Evolutionary conservation across 1,140 invertebrate genomes (phyloP), one percentile per base, ranked within the genome.

Genomic region (Phthorimaea operculella): DNA sequence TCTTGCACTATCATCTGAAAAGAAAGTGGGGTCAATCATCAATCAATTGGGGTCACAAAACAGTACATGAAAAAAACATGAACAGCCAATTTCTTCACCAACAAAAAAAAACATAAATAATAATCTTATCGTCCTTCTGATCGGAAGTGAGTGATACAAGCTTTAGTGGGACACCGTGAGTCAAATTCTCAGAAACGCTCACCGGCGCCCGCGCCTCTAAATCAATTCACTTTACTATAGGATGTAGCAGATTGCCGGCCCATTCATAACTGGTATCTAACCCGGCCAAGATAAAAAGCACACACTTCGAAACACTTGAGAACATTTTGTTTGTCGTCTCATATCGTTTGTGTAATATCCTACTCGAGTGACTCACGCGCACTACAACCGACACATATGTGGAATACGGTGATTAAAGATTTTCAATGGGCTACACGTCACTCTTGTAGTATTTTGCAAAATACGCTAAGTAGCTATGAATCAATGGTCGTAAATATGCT

Each of bases 261-360:
- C 79, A 83, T 83, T 83, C 77, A 83, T 74, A 80, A 76, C 39
- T 58, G 57, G 52, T 9, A 53, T 66, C 36, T 59, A 61, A 76
- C 52, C 56, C 72, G 34, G 47, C 64, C 59, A 58, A 71, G 67
- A 72, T 76, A 65, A 64, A 61, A 58, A 59, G 63, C 17, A 54
- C 56, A 45, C 21, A 42, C 57, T 60, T 63, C 61, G 57, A 55
- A 56, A 55, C 59, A 58, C 39, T 44, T 56, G 34, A 57, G 54
- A 62, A 47, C 59, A 59, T 17, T 54, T 59, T 59, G 55, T 58
- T 62, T 59, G 58, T 58, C 62, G 68, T 62, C 68, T 68, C 51
- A 65, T 62, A 57, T 68, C 39, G 64, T 66, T 61, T 58, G 65
- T 56, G 56, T 75, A 70, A 70, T 66, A 69, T 51, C 33, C 10